Evolutionary conservation across 2,888 invertebrate species (phyloP), one percentile per base, ranked within the genome.

Genomic region (Scaptomyza flava): DNA sequence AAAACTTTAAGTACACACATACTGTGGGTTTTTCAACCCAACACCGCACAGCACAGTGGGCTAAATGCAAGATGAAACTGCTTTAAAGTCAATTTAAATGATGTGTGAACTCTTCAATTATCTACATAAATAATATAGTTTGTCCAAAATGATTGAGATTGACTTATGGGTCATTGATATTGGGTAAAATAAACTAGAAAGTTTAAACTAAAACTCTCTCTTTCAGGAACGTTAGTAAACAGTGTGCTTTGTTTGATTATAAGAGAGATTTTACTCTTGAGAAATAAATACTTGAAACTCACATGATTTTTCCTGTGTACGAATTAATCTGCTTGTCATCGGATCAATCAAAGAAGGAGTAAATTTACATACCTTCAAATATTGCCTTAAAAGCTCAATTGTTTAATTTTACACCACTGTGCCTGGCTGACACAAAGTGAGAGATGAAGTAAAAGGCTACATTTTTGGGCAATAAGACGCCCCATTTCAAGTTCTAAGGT

Each of bases 391-490:
- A 3, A 47, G 11, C n/a, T 2, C 33, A n/a, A 48, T 17, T 12
- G 6, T 33, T 27, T 27, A 12, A 20, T 46, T 43, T 57, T 0
- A 6, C 4, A 61, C 68, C 83, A 83, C 83, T 79, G 88, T 83
- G 67, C 75, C 5, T 14, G 4, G 74, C 5, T 14, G 4, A 7
- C 9, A 23, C 2, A 14, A 9, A 27, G 9, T 50, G 20, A 23
- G 45, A 41, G 57, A 75, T 72, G 63, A 72, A 64, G 70, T 63
- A 69, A 80, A 82, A 67, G 83, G 79, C 75, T 73, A 80, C 77
- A 83, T 77, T 78, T 41, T 82, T 73, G 88, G 84, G 87, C 89
- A 87, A 80, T 86, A 84, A 83, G 89, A 83, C 70, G 87, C 82
- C 79, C 64, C 61, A 75, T 81, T 82, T 77, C 73, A 75, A 68